Evolutionary conservation across 1,140 invertebrate genomes (phyloP).

Genomic region (Microplitis demolitor): DNA sequence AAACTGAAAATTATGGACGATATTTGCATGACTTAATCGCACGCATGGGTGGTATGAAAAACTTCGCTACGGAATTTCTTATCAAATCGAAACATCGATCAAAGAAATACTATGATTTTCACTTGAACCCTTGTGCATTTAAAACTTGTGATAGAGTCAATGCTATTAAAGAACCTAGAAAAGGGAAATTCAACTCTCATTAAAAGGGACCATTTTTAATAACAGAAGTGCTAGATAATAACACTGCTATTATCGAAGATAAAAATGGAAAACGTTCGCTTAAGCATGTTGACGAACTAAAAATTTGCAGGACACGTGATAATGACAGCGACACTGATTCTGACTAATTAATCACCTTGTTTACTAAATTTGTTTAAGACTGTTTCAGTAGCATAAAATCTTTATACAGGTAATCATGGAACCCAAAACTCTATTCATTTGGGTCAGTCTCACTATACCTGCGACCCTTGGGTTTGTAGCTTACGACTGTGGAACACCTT

Average conservation of each 20-base stretch:
- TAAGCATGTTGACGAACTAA: conserved; percentile 22
- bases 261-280: background rate
- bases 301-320: background rate
- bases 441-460: too few relatives aligned
- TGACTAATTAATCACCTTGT: background rate
- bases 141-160: background rate
- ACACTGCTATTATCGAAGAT: conserved; percentile 15
- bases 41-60: background rate
- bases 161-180: background rate
- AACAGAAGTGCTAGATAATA: background rate
- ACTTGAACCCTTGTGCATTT: background rate
- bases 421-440: too few relatives aligned
- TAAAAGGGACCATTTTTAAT: conserved; percentile 14
- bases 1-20: background rate
- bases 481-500: conserved; percentile 6
- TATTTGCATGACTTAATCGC: conserved; percentile 2
- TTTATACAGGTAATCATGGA: background rate
- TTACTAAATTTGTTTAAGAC: too few relatives aligned
- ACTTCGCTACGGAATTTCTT: background rate
- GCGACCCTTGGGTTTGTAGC: background rate
- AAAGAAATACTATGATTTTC: background rate
- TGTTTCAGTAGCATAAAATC: background rate
- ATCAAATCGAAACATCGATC: background rate
- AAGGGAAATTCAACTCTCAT: conserved; percentile 5
- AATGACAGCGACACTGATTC: background rate